Base-by-base conservation (phyloP, 53 echinoderm and acorn worm species). In the Henricia sp. region DNA sequence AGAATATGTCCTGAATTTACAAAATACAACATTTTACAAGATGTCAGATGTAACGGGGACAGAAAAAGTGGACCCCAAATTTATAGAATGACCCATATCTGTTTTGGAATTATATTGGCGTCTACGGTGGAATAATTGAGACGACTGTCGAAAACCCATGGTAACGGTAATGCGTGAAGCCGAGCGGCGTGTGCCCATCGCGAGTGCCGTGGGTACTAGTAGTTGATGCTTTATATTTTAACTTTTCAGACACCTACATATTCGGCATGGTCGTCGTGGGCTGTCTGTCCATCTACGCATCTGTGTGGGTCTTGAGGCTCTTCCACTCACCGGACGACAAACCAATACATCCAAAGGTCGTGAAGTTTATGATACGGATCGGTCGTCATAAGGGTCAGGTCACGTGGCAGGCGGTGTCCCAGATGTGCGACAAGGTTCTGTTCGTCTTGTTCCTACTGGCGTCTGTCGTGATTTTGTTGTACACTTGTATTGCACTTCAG, bases 221-320 rank as follows among this genome's bases (percentile, higher is more conserved):
- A 19, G 21, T 19, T 23, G 4, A 33, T 42, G 11, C 42, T 21
- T 65, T 0, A 6, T 19, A 37, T 46, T 82, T 36, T 21, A 2
- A 33, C 46, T 30, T n/a, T 41, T 55, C 35, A 10, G 1, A 13
- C 86, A 93, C 70, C 37, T 93, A 86, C 74, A 88, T 93, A 52
- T 85, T 93, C 51, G 65, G 80, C 46, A 90, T 90, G 88, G 73
- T 93, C 19, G 82, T 82, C 23, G 58, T 77, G 28, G 84, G 87
- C 34, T 93, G 93, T 82, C 62, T 87, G 6, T 82, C 90, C 12
- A 90, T 93, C 42, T 68, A 77, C 0, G 85, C 55, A 12, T 88
- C 88, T 14, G 84, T 90, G 23, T 53, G 72, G 42, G 88, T 90
- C 51, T 48, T 93, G 26, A 37, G 82, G 3, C 57, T 93, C 12